Conservation (phyloP, 2,113 vertebrate species). For the Prunella fulvescens region DNA sequence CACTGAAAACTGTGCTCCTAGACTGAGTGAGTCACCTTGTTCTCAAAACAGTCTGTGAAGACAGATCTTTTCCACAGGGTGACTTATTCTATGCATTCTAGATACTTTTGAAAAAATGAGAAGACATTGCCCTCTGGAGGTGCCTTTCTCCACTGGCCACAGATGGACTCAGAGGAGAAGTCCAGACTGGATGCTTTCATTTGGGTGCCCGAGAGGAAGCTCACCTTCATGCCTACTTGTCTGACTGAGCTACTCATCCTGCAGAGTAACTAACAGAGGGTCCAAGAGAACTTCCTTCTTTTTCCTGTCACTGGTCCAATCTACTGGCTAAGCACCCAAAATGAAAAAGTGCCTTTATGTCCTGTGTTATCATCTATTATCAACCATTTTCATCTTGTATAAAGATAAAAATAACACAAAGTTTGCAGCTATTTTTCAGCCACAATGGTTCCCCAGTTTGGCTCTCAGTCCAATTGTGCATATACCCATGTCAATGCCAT, state of each 20-base stretch:
- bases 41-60: background rate
- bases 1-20: background rate
- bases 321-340: background rate
- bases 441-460: background rate
- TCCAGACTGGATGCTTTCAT: background rate
- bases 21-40: background rate
- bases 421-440: background rate
- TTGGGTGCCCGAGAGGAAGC: background rate
- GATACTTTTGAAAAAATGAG: background rate
- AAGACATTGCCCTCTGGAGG: constrained; percentile 54
- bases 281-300: background rate
- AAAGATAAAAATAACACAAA: background rate
- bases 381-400: background rate
- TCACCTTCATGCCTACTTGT: background rate
- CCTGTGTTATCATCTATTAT: background rate
- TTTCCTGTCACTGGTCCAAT: background rate
- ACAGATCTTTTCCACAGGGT: background rate
- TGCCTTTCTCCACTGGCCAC: background rate
- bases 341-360: background rate
- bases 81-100: background rate
- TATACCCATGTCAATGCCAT: background rate
- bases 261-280: background rate
- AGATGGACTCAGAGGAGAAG: background rate
- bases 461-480: background rate
- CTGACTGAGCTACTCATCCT: background rate